These are phyloP conservation scores for Leptocoma aspasia DNA, from an alignment of 2,113 vertebrate genomes.

Conservation along the genomic window DNA sequence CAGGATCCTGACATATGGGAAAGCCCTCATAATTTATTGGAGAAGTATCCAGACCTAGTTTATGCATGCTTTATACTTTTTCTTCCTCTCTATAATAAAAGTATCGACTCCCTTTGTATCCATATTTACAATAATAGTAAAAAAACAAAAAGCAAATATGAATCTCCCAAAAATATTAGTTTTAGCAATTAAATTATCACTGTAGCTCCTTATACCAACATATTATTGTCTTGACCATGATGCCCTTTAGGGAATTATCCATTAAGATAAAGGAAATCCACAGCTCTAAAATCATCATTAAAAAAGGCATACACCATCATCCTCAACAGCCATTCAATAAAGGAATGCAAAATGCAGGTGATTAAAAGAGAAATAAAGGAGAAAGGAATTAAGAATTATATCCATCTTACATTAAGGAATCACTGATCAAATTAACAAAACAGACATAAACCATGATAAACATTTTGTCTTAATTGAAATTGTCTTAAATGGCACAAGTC, in stretches of 20 bases:
- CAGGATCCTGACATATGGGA: background rate
- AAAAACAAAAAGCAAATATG: background rate
- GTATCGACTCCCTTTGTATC: background rate
- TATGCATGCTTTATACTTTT: background rate
- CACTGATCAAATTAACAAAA: background rate
- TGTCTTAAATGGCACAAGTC: background rate
- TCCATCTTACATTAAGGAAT: background rate
- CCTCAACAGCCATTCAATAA: background rate
- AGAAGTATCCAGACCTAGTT: background rate
- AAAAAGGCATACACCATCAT: background rate
- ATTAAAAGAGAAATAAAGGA: background rate
- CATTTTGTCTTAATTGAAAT: background rate
- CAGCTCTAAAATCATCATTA: background rate
- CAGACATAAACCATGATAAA: background rate
- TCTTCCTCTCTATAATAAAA: background rate
- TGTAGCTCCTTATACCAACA: background rate
- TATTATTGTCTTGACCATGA: background rate
- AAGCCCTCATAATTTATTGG: background rate
- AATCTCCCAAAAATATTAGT: background rate
- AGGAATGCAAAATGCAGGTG: background rate
- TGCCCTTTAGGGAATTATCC: background rate
- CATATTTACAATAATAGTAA: background rate
- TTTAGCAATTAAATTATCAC: background rate
- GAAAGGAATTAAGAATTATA: background rate
- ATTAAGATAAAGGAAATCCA: background rate